Percentiles rank a stretch among this genome's conserved stretches.
These are phyloP conservation scores for Tetramorium bicarinatum DNA, from an alignment of 2,888 invertebrate species.

Conservation along the genomic window DNA sequence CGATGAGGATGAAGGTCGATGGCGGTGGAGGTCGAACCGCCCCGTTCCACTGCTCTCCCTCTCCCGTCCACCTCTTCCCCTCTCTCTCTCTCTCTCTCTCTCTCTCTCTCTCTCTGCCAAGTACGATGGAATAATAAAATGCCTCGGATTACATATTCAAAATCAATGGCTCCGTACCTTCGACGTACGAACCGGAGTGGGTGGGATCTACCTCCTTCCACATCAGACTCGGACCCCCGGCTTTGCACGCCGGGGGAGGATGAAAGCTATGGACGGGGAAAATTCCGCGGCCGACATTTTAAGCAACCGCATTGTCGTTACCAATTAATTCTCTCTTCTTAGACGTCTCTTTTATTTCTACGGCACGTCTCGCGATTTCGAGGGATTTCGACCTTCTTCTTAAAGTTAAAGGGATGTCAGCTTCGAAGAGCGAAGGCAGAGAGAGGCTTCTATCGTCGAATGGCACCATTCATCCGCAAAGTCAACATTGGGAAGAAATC, in stretches of 20 bases:
- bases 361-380: constrained; percentile 8
- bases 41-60: constrained; percentile 68
- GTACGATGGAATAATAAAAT: constrained; percentile 85
- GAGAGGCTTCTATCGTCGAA: neutral
- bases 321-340: constrained; percentile 59
- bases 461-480: neutral
- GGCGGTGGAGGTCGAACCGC: constrained; percentile 78
- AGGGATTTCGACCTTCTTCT: constrained; percentile 42
- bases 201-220: constrained; percentile 74
- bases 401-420: constrained; percentile 7
- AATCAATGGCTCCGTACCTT: constrained; percentile 84
- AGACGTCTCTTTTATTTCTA: constrained; percentile 55
- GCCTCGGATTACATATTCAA: constrained; percentile 85
- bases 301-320: constrained; percentile 75
- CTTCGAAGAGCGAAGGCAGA: neutral
- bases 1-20: constrained; percentile 77
- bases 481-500: neutral
- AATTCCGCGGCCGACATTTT: constrained; percentile 78
- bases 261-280: constrained; percentile 59
- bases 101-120: constrained; percentile 64
- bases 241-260: constrained; percentile 36
- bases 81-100: too few relatives aligned
- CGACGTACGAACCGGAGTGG: constrained; percentile 76
- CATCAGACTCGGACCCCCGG: constrained; percentile 28
- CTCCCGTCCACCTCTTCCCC: constrained; percentile 65